A percentile compares a stretch with the other conserved stretches of the same genome.
These are phyloP conservation scores for Sphyrna mokarran DNA, from an alignment of 2,113 vertebrate species.

Conservation along the genomic window DNA sequence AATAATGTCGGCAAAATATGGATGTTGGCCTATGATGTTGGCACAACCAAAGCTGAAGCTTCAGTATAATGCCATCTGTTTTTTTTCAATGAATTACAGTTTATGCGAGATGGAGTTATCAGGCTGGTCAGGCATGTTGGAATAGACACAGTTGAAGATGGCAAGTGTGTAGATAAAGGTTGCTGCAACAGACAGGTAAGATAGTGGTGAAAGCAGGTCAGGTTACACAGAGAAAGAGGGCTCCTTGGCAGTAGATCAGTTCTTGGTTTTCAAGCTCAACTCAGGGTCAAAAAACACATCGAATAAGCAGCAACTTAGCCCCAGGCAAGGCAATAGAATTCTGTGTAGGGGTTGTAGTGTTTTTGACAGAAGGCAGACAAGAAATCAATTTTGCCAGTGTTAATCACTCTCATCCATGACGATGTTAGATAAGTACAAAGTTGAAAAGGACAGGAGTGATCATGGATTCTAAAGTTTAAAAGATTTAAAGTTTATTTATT, in stretches of 20 bases:
- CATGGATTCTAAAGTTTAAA: not conserved
- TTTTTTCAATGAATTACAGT: not conserved
- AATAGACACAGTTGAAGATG: not conserved
- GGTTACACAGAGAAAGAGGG: not conserved
- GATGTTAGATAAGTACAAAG: not conserved
- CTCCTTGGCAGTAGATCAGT: not conserved
- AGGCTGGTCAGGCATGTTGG: not conserved
- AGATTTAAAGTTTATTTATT: no score
- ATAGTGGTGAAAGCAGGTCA: not conserved
- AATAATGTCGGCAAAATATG: no score
- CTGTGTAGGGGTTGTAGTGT: not conserved
- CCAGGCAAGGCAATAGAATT: not conserved
- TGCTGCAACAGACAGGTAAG: not conserved
- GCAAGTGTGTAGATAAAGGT: not conserved
- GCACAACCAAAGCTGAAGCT: not conserved
- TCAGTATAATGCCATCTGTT: not conserved
- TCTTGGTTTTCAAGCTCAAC: not conserved
- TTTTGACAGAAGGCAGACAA: not conserved
- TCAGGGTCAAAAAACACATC: not conserved
- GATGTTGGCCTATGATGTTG: no score
- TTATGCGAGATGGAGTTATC: not conserved
- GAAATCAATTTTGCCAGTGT: not conserved
- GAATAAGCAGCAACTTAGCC: not conserved
- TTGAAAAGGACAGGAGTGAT: not conserved
- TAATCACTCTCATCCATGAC: not conserved